Percentiles rank a stretch among this genome's conserved stretches.
Evolutionary conservation across 1,140 invertebrate genomes (phyloP).

Genomic region (Elymnias hypermnestra): DNA sequence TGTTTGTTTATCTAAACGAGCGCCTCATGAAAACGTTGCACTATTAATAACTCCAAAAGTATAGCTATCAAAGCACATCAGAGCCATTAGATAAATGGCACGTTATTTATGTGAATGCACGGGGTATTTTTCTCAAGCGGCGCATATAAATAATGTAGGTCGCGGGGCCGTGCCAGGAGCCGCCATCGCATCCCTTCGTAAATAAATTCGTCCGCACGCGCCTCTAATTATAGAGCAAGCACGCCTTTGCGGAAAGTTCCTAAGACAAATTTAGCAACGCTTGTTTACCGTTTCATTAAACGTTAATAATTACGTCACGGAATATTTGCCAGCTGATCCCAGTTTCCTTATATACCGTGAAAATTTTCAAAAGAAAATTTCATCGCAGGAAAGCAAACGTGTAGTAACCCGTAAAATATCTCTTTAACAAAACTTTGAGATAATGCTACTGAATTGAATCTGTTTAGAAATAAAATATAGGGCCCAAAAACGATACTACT

Average conservation of each 20-base stretch:
- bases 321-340: background rate
- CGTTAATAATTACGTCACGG: conserved; percentile 6
- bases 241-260: conserved; percentile 26
- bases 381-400: no score
- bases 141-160: conserved; percentile 42
- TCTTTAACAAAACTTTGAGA: no score
- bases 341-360: no score
- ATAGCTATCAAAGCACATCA: background rate
- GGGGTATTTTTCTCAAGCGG: conserved; percentile 18
- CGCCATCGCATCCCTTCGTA: conserved; percentile 43
- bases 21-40: no score
- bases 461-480: no score
- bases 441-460: no score
- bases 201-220: conserved; percentile 45
- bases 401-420: no score
- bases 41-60: no score
- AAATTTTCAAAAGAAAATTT: no score
- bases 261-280: conserved; percentile 18
- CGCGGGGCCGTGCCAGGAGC: conserved; percentile 44
- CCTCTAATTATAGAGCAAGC: conserved; percentile 42
- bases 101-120: conserved; percentile 1
- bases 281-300: conserved; percentile 14
- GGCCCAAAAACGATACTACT: no score
- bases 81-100: background rate
- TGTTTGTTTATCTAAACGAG: no score